phyloP scores from a whole-genome alignment of 2,113 vertebrate genomes.

The Microcebus ravelobensis region DNA sequence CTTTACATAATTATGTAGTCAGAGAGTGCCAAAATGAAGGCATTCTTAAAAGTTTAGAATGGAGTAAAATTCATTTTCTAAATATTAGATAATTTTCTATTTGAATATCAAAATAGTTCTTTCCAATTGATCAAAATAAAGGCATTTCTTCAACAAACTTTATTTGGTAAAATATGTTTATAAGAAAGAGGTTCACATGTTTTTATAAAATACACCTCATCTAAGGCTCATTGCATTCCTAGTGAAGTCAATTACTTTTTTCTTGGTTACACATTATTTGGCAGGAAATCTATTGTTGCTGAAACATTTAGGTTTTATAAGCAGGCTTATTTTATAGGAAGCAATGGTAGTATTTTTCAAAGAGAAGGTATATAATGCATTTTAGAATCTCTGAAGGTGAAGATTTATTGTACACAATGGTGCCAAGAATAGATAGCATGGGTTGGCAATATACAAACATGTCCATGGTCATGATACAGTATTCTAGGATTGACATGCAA shows the following conservation, averaged over 20 bases:
- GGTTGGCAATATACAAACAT: constrained; percentile 1
- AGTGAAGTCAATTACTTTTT: constrained; percentile 60
- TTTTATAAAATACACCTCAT: constrained; percentile 39
- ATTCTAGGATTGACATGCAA: background rate
- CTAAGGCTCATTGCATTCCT: constrained; percentile 13
- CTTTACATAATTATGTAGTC: background rate
- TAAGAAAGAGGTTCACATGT: background rate
- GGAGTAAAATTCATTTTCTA: constrained; percentile 19
- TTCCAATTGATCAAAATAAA: background rate
- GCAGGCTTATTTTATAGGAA: constrained; percentile 28
- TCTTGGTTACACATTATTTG: constrained; percentile 15
- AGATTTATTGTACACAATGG: constrained; percentile 19
- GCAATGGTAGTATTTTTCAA: constrained; percentile 57
- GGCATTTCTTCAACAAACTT: background rate
- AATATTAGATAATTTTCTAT: background rate
- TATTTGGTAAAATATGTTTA: background rate
- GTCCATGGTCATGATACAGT: background rate
- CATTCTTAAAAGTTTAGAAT: background rate
- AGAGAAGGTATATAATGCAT: background rate
- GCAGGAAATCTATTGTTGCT: constrained; percentile 44
- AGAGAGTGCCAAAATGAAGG: background rate
- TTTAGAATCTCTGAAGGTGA: constrained; percentile 39
- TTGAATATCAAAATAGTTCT: background rate
- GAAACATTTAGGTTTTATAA: constrained; percentile 75
- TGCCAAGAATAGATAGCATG: background rate